Evolutionary conservation across 2,888 invertebrate genomes (phyloP), one percentile per base, ranked within the genome.

Genomic region (Sinohyriopsis cumingii): DNA sequence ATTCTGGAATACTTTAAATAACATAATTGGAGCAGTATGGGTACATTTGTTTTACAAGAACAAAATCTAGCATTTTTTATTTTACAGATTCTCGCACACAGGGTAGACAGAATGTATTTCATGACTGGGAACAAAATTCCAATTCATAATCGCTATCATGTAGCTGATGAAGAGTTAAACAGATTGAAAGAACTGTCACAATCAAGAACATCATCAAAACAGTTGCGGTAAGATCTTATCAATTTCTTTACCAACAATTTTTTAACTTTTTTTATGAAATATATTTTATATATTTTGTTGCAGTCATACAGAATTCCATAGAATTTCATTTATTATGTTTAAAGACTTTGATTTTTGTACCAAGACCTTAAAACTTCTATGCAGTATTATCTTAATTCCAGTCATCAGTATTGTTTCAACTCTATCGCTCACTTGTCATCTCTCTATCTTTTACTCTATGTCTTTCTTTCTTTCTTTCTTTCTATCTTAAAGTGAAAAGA

Each of bases 31-130:
- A 45, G 45, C 45, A 45, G 45, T 45, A 12, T 45, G 45, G 45
- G 15, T 15, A 45, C 45, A 45, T 45, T 12, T 45, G 45, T 45
- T 45, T 45, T 45, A 6, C 45, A 12, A 45, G 45, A 12, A 45
- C 45, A 12, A 45, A 45, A 45, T 45, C 12, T 45, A 45, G 45
- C 9, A 45, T 45, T 12, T 15, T 45, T 45, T 45, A 3, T 45
- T 45, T 71, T 72, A 28, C 74, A 81, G 81, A 80, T 82, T 68
- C 75, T 82, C 1, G 71, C 75, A 55, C 82, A 82, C 59, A 72
- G 82, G 56, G 79, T 82, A 19, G 82, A 82, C 71, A 69, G 79
- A 24, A 82, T 82, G 82, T 82, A 82, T 63, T 82, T 82, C 65
- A 82, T 82, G 82, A 76, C 74, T 33, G 82, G 82, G 15, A 82